Base-by-base conservation (phyloP, 2,888 invertebrate genomes). In the Callyntrura sp. region DNA sequence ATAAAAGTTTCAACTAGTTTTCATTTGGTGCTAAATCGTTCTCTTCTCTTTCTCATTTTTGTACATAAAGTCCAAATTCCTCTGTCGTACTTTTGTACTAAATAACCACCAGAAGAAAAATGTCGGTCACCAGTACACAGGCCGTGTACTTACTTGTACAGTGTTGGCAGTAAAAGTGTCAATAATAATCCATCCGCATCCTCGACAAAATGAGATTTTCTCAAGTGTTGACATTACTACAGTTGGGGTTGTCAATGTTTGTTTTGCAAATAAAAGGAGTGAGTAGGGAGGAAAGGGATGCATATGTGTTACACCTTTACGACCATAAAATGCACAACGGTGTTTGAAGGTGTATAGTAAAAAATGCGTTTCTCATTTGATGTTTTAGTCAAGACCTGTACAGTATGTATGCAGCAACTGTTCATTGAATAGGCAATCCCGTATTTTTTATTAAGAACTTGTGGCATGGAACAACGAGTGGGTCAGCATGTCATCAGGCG, bases 141-240 rank as follows among this genome's bases (percentile, higher is more conserved):
- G 65, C 25, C n/a, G n/a, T n/a, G n/a, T n/a, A n/a, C n/a, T n/a
- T n/a, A n/a, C n/a, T n/a, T n/a, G n/a, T n/a, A n/a, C n/a, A 28
- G 1, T 3, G 11, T 9, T 11, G 20, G 11, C 9, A 43, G 20
- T 11, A 17, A 8, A 25, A 70, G 70, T 70, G 70, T 70, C 70
- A 70, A 70, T 70, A n/a, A n/a, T n/a, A 70, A 70, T 70, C 70
- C 43, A 70, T 20, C 45, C 43, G 43, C 70, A 1, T 45, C 45
- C 70, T 45, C 70, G 45, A 70, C 45, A 45, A 70, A 68, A 70
- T 70, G 70, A 70, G 45, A 70, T 70, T 70, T 68, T 70, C 45
- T 70, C 20, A 45, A 70, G 70, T 20, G 45, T 45, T 45, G 43
- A 70, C 45, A 8, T 45, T 45, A 20, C 45, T 12, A n/a, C n/a